A percentile compares a stretch with the other conserved stretches of the same genome.
Evolutionary conservation across 2,113 vertebrate genomes (phyloP).

Genomic region (Chionis minor): DNA sequence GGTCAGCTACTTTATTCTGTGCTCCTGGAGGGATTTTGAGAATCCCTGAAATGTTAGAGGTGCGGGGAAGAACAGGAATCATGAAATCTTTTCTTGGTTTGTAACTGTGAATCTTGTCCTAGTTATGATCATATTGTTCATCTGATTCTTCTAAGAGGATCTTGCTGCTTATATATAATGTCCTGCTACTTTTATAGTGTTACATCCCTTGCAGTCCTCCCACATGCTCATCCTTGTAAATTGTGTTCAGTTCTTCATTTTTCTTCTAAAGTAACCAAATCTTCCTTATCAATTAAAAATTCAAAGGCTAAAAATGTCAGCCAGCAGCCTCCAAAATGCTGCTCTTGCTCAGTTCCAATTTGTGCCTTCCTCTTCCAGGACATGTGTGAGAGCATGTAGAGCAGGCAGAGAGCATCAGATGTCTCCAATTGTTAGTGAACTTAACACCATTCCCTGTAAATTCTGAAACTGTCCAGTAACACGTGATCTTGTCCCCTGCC

Average conservation of each 20-base stretch:
- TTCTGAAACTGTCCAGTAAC: neutral
- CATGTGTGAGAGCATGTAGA: neutral
- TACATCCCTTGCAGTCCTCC: neutral
- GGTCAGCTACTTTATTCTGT: neutral
- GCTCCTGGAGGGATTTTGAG: neutral
- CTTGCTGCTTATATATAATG: neutral
- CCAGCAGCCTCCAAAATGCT: neutral
- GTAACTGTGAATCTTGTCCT: neutral
- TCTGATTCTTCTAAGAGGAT: neutral
- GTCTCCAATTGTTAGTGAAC: accelerated
- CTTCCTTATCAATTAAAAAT: neutral
- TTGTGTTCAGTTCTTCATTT: neutral
- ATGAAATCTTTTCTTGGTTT: neutral
- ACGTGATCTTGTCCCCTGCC: neutral
- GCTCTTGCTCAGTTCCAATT: neutral
- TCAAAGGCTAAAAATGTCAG: neutral
- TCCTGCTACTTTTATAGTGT: neutral
- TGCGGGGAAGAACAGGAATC: neutral
- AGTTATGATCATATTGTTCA: neutral
- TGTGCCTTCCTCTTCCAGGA: neutral
- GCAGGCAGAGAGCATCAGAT: neutral
- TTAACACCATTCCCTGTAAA: neutral
- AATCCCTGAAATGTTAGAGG: neutral
- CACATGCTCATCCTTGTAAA: neutral
- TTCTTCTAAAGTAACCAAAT: neutral